Evolutionary conservation across 2,888 invertebrate species (phyloP), one percentile per base, ranked within the genome.

Genomic region (Leucania comma): DNA sequence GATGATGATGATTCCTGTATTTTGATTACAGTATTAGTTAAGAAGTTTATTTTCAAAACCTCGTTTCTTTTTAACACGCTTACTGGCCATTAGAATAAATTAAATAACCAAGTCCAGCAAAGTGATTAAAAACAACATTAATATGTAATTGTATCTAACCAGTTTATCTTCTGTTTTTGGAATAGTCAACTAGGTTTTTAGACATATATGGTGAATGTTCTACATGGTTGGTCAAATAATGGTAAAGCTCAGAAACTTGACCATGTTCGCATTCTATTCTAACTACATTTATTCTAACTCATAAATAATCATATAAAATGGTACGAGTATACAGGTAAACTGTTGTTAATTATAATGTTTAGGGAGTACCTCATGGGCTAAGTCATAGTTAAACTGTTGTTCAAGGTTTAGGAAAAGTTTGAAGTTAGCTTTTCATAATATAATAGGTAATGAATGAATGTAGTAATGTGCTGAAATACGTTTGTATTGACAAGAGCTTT

Each of bases 221-320:
- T 12, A 58, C 51, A 50, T 72, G 38, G 56, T 50, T 62, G 22
- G 17, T 29, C 14, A 46, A 78, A 46, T 48, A 65, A 72, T 72
- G 57, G 61, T 32, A 50, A 58, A 53, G 61, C 54, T 58, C 78
- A 78, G 56, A 56, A 66, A 58, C 61, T 78, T 78, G 72, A 61
- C 32, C 60, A 58, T 57, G 78, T 38, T 71, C 22, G 35, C 60
- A 78, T 72, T 71, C 70, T 70, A 77, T 48, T 64, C 24, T 50
- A 57, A 38, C 35, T 20, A 42, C 51, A 35, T 69, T 53, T 51
- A 57, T 61, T 69, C 29, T 12, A 26, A 14, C 3, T 54, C 10
- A 46, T 77, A 26, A 63, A 70, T 77, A 63, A 77, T 77, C 38
- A 54, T 63, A 24, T 26, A 57, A 14, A 35, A 12, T 24, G 24